These are phyloP conservation scores for Hydrophis major DNA, from an alignment of 2,797 vertebrate species.

Conservation along the genomic window DNA sequence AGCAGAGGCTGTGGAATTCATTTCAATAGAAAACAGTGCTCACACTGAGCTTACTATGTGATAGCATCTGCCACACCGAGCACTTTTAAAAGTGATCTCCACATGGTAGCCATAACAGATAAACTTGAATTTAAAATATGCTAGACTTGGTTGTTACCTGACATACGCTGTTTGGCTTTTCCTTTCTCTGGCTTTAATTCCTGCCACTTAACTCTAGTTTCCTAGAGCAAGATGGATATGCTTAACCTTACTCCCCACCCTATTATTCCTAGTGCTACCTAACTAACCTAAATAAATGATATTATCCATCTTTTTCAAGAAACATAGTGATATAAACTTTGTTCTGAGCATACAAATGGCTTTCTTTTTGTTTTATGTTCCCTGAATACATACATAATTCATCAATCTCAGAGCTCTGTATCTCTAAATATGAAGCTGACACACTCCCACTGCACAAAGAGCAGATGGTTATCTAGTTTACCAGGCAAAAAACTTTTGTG, in stretches of 20 bases:
- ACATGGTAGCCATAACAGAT: neutral
- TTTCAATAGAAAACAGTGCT: neutral
- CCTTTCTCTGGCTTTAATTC: neutral
- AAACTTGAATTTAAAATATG: neutral
- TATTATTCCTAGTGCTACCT: rapidly evolving
- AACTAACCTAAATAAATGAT: neutral
- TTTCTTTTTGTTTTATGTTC: slow-evolving; percentile 4
- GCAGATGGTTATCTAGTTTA: neutral
- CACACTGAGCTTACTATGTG: neutral
- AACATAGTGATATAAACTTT: neutral
- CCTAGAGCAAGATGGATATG: neutral
- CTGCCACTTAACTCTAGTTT: neutral
- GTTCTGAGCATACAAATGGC: neutral
- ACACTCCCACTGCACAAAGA: neutral
- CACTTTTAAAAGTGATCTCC: neutral
- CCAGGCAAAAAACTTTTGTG: neutral
- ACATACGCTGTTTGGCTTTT: neutral
- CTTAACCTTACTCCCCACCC: neutral
- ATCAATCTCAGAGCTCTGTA: neutral
- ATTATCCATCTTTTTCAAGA: neutral
- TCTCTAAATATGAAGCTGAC: slow-evolving; percentile 3
- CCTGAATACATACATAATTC: slow-evolving; percentile 11
- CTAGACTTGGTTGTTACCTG: neutral
- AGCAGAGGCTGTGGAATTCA: neutral
- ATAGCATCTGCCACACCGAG: neutral